Conservation (phyloP, 2,888 invertebrate genomes). For the Sturmia bella region DNA sequence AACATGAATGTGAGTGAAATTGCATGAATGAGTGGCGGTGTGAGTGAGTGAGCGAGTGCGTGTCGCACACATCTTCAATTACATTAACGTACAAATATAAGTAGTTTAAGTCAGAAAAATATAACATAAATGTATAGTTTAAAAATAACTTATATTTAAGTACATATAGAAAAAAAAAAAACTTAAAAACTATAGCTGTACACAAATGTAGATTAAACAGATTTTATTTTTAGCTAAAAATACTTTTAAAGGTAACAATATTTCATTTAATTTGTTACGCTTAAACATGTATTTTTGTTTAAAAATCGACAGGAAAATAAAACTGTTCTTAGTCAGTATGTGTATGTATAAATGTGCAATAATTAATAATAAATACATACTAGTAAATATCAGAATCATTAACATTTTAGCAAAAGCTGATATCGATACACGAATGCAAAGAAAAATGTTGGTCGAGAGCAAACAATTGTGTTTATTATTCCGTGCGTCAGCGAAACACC, state of each 20-base stretch:
- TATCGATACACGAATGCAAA: no score
- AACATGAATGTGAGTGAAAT: not conserved
- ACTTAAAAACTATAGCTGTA: no score
- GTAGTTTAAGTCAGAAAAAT: conserved; percentile 11
- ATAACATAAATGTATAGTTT: not conserved
- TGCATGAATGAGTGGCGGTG: not conserved
- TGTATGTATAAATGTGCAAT: conserved; percentile 71
- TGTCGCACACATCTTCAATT: conserved; percentile 35
- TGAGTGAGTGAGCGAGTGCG: not conserved
- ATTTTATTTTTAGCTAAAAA: no score
- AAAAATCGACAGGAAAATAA: conserved; percentile 1
- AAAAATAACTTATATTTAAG: no score
- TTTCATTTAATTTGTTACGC: no score
- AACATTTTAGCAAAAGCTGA: conserved; percentile 26
- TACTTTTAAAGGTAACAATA: no score
- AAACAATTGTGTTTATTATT: no score
- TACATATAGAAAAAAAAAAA: no score
- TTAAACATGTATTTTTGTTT: no score
- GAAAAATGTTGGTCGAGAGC: no score
- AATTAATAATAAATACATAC: conserved; percentile 16
- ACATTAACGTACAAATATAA: conserved; percentile 49
- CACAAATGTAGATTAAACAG: no score
- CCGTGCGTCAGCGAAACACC: no score
- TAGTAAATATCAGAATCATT: conserved; percentile 4
- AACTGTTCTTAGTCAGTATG: conserved; percentile 55